Percentiles rank a stretch among this genome's conserved stretches.
phyloP scores from a whole-genome alignment of 2,888 invertebrate species.

The Choreutis nemorana region DNA sequence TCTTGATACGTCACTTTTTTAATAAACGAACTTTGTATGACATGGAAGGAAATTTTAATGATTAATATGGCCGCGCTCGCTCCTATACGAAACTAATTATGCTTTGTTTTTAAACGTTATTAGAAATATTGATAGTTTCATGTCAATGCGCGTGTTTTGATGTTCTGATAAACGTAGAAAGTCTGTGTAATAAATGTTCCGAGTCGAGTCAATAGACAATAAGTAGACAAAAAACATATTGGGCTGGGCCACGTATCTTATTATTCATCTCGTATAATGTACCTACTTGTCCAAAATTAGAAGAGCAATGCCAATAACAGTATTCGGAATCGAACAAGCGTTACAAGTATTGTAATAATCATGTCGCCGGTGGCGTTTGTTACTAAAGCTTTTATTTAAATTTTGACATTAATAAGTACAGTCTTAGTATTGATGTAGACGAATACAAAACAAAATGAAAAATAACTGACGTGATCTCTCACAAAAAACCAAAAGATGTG shows the following conservation, averaged over 20 bases:
- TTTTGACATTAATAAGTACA: slow-evolving; percentile 50
- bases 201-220: slow-evolving; percentile 31
- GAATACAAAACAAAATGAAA: slow-evolving; percentile 54
- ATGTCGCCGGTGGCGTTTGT: slow-evolving; percentile 48
- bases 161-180: slow-evolving; percentile 60
- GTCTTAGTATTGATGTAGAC: slow-evolving; percentile 29
- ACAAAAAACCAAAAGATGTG: slow-evolving; percentile 53
- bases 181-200: slow-evolving; percentile 50
- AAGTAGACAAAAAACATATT: slow-evolving; percentile 40
- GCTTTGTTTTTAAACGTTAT: slow-evolving; percentile 63
- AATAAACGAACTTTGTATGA: slow-evolving; percentile 65
- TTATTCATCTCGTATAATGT: too few relatives aligned
- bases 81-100: slow-evolving; percentile 52
- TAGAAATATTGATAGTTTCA: slow-evolving; percentile 66
- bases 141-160: slow-evolving; percentile 61
- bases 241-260: too few relatives aligned
- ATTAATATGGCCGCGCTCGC: slow-evolving; percentile 59
- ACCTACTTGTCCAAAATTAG: too few relatives aligned
- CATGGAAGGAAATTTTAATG: slow-evolving; percentile 64
- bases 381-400: slow-evolving; percentile 45
- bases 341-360: slow-evolving; percentile 48
- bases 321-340: too few relatives aligned
- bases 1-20: slow-evolving; percentile 68
- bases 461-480: slow-evolving; percentile 41
- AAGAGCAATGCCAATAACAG: too few relatives aligned